Conservation (phyloP, 1,140 invertebrate genomes). For the Thaumetopoea pityocampa region DNA sequence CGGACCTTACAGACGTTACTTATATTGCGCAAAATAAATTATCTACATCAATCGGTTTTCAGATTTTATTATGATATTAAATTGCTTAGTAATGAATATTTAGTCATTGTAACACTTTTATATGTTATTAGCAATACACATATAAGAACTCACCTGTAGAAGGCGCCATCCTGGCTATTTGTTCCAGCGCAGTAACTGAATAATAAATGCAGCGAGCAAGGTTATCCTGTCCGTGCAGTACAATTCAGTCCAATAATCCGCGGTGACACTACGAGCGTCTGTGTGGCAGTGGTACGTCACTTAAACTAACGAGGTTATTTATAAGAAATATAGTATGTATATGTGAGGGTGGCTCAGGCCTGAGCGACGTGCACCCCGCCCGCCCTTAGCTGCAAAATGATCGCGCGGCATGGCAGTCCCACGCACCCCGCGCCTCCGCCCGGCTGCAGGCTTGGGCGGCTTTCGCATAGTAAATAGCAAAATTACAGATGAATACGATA, state of each 20-base stretch:
- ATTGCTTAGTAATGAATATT: too few relatives aligned
- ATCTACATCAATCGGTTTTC: too few relatives aligned
- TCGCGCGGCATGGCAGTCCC: constrained; percentile 51
- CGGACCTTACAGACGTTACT: constrained; percentile 1
- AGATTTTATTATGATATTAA: too few relatives aligned
- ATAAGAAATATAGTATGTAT: constrained; percentile 35
- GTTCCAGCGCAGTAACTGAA: constrained; percentile 62
- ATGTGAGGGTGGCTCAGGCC: constrained; percentile 26
- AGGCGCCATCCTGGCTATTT: constrained; percentile 65
- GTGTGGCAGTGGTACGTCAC: constrained; percentile 56
- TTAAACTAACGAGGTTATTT: constrained; percentile 58
- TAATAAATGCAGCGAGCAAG: constrained; percentile 69
- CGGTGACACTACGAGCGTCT: constrained; percentile 33
- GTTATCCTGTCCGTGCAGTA: constrained; percentile 45
- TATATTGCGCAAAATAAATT: too few relatives aligned
- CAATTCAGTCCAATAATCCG: constrained; percentile 31
- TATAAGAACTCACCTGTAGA: constrained; percentile 57
- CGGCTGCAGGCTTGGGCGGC: constrained; percentile 29
- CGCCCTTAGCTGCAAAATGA: constrained; percentile 52
- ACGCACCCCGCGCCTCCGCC: constrained; percentile 30
- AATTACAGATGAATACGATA: constrained; percentile 23
- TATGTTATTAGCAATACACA: constrained; percentile 1
- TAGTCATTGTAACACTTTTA: too few relatives aligned
- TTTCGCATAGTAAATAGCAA: constrained; percentile 28
- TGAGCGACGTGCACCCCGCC: constrained; percentile 45